A percentile compares a stretch with the other conserved stretches of the same genome.
Conservation (phyloP, 2,113 vertebrate species). For the Sorex fumeus region DNA sequence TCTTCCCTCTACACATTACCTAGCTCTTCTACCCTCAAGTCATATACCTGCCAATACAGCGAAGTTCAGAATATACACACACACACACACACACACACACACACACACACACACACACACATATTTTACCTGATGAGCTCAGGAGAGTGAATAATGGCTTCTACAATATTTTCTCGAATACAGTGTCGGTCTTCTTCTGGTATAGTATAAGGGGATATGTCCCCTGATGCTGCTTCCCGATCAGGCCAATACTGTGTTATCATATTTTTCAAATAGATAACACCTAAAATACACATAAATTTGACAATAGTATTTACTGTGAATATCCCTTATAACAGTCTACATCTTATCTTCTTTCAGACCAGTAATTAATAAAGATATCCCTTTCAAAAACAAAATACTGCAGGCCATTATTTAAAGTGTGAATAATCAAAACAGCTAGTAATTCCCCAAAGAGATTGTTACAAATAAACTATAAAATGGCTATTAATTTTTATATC, state of each 20-base stretch:
- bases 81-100: background rate
- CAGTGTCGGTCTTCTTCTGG: constrained; percentile 97
- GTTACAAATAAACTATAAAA: constrained; percentile 49
- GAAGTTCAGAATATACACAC: too few species aligned
- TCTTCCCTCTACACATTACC: too few species aligned
- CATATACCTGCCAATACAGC: background rate
- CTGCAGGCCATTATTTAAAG: constrained; percentile 30
- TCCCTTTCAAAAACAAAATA: background rate
- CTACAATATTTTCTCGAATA: constrained; percentile 98
- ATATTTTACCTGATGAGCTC: constrained; percentile 96
- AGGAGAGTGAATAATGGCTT: constrained; percentile 99
- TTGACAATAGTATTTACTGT: constrained; percentile 65
- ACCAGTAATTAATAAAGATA: background rate
- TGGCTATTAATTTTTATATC: constrained; percentile 14
- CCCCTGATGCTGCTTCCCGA: constrained; percentile 93
- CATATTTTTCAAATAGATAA: constrained; percentile 99
- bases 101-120: background rate
- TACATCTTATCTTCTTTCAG: constrained; percentile 28
- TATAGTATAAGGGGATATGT: constrained; percentile 95
- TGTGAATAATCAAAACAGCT: constrained; percentile 28
- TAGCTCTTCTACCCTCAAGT: background rate
- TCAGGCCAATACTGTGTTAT: constrained; percentile 99
- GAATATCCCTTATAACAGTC: background rate
- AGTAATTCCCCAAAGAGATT: constrained; percentile 4
- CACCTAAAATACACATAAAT: constrained; percentile 89